Percentiles rank a stretch among this genome's conserved stretches.
phyloP scores from a whole-genome alignment of 1,140 invertebrate species.

The Hyles euphorbiae region DNA sequence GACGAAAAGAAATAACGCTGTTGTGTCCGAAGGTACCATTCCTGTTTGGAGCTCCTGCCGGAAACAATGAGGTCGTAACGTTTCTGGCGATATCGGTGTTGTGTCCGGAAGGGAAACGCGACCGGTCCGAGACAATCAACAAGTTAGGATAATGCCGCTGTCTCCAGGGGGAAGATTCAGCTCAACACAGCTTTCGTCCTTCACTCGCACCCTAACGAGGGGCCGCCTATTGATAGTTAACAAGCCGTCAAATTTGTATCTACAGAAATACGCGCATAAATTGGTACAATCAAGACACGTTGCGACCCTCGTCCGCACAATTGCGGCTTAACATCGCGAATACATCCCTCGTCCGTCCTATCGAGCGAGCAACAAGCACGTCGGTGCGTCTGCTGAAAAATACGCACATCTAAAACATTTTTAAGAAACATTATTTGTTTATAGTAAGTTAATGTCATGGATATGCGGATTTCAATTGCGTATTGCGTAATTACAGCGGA shows the following conservation, averaged over 20 bases:
- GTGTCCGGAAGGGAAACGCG: conserved; percentile 32
- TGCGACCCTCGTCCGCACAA: conserved; percentile 48
- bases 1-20: too few species aligned
- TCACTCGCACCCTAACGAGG: conserved; percentile 37
- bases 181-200: conserved; percentile 14
- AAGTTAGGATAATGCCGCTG: conserved; percentile 38
- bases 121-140: conserved; percentile 49
- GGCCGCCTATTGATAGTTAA: conserved; percentile 34
- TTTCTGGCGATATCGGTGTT: conserved; percentile 21
- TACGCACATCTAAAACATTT: too few species aligned
- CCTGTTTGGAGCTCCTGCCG: conserved; percentile 1
- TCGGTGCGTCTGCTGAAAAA: too few species aligned
- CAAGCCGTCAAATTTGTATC: conserved; percentile 41
- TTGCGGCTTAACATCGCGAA: conserved; percentile 15
- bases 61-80: conserved; percentile 29
- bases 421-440: too few species aligned
- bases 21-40: too few species aligned
- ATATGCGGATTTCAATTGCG: too few species aligned
- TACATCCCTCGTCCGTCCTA: too few species aligned
- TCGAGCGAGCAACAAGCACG: too few species aligned
- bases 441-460: too few species aligned
- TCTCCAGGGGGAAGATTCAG: conserved; percentile 48
- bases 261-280: conserved; percentile 39
- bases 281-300: conserved; percentile 42
- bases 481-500: too few species aligned